Percentiles rank a stretch among this genome's conserved stretches.
These are phyloP conservation scores for Gephyroberyx darwinii DNA, from an alignment of 2,797 vertebrate species.

Conservation along the genomic window DNA sequence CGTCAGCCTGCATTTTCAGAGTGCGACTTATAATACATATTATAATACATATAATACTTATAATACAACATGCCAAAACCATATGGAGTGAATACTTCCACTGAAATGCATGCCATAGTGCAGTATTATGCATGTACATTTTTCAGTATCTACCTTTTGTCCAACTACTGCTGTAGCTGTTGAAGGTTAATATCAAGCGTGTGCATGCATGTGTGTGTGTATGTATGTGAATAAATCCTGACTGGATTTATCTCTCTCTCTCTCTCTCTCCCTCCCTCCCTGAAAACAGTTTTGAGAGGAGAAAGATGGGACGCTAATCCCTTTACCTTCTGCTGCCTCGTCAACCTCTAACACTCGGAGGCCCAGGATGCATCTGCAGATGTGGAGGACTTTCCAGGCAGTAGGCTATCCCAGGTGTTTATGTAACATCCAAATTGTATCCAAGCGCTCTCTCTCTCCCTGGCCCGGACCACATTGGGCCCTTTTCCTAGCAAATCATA, in stretches of 20 bases:
- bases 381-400: conserved; percentile 54
- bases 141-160: neutral
- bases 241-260: conserved; percentile 32
- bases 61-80: too few species aligned
- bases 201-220: too few species aligned
- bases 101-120: too few species aligned
- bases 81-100: too few species aligned
- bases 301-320: conserved; percentile 41
- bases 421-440: conserved; percentile 44
- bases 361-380: conserved; percentile 37
- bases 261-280: conserved; percentile 12
- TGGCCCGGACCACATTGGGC: neutral
- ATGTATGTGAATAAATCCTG: conserved; percentile 44
- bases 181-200: neutral
- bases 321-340: conserved; percentile 51
- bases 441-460: conserved; percentile 16
- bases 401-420: conserved; percentile 50
- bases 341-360: conserved; percentile 12
- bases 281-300: conserved; percentile 28
- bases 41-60: too few species aligned
- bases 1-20: neutral
- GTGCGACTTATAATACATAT: too few species aligned
- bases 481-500: conserved; percentile 26
- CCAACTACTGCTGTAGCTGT: conserved; percentile 6
- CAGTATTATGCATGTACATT: too few species aligned